Evolutionary conservation across 35 echinoderm and acorn worm genomes (phyloP).

Genomic region (Patiria miniata): DNA sequence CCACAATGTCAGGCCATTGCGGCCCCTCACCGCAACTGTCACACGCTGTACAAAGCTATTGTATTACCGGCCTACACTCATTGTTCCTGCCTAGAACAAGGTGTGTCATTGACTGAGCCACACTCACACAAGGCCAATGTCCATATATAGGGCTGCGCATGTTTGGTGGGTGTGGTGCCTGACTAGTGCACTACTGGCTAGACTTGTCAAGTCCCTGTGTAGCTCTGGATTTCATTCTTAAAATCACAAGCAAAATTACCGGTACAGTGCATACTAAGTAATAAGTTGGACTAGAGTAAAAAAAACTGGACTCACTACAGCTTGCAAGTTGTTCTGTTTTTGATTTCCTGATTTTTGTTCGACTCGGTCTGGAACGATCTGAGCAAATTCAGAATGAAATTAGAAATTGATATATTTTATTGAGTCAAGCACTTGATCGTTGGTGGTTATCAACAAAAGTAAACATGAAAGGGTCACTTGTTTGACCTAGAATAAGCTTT

Average conservation of each 20-base stretch:
- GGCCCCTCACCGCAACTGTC: too few relatives aligned
- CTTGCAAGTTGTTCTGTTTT: neutral
- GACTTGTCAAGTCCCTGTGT: neutral
- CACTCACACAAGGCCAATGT: conserved; percentile 6
- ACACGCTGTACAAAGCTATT: too few relatives aligned
- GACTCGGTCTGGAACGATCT: neutral
- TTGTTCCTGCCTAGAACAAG: neutral
- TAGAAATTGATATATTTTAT: too few relatives aligned
- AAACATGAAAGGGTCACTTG: too few relatives aligned
- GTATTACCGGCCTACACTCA: too few relatives aligned
- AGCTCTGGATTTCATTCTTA: neutral
- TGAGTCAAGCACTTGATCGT: too few relatives aligned
- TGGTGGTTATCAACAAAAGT: too few relatives aligned
- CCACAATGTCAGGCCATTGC: too few relatives aligned
- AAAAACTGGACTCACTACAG: too few relatives aligned
- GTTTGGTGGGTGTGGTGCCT: neutral
- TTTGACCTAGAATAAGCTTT: too few relatives aligned
- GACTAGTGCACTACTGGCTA: neutral
- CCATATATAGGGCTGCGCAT: conserved; percentile 1
- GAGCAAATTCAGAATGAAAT: neutral
- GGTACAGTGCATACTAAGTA: too few relatives aligned
- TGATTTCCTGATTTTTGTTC: neutral
- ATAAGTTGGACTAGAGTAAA: too few relatives aligned
- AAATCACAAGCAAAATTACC: neutral
- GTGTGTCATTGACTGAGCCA: conserved; percentile 16